These are phyloP conservation scores for Rana temporaria DNA, from an alignment of 2,113 vertebrate species.

Conservation along the genomic window DNA sequence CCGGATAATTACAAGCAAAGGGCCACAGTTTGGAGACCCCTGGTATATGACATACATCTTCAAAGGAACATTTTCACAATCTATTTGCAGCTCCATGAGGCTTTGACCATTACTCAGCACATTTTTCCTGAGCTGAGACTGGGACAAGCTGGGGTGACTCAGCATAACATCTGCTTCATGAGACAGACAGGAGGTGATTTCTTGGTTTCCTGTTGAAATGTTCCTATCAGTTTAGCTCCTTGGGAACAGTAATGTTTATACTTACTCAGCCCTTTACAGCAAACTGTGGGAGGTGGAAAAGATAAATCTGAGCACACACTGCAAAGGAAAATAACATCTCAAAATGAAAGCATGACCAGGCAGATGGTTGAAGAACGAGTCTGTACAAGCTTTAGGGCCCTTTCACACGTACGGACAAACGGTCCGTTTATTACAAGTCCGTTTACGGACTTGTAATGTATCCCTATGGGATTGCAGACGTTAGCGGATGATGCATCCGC, in stretches of 20 bases:
- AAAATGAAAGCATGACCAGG: neutral
- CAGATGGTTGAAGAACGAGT: neutral
- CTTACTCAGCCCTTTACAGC: neutral
- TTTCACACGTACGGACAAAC: too few species aligned
- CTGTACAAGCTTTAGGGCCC: neutral
- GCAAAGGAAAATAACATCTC: neutral
- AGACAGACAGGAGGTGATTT: neutral
- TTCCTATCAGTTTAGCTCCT: too few species aligned
- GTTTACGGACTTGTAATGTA: too few species aligned
- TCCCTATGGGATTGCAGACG: too few species aligned
- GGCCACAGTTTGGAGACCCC: too few species aligned
- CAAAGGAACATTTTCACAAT: neutral
- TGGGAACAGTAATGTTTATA: neutral
- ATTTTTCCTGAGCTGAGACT: neutral
- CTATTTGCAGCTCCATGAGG: neutral
- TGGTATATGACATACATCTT: too few species aligned
- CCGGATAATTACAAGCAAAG: too few species aligned
- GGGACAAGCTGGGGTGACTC: neutral
- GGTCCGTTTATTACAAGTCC: too few species aligned
- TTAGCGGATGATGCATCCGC: too few species aligned
- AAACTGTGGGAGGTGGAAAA: neutral
- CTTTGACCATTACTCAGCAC: slow-evolving; percentile 2
- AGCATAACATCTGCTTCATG: neutral
- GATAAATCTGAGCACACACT: neutral
- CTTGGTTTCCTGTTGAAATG: neutral